phyloP scores from a whole-genome alignment of 2,113 vertebrate species.

The Rhinogobius similis region DNA sequence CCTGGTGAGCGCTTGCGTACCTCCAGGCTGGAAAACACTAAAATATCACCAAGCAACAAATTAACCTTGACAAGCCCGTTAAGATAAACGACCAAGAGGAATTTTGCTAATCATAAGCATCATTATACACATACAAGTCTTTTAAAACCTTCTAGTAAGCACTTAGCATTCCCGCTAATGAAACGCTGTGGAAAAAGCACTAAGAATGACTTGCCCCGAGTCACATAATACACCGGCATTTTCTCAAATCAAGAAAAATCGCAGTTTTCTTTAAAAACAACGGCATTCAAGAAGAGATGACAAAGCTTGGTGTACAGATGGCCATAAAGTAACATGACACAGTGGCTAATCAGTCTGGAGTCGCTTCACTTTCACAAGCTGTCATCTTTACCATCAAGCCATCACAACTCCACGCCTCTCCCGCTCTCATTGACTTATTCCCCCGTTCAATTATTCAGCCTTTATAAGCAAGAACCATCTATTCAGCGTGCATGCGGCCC shows the following conservation, averaged over 20 bases:
- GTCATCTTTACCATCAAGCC: conserved; percentile 62
- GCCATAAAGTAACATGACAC: conserved; percentile 48
- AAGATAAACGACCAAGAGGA: too few species aligned
- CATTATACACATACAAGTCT: not conserved
- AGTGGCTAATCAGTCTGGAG: conserved; percentile 63
- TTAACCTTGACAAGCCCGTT: too few species aligned
- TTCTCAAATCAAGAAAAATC: not conserved
- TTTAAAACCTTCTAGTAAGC: not conserved
- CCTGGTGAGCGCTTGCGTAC: not conserved
- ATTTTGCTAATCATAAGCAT: too few species aligned
- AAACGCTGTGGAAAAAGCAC: not conserved
- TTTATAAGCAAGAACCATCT: conserved; percentile 75
- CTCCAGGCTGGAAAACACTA: not conserved
- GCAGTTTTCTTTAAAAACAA: conserved; percentile 7
- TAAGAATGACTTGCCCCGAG: too few species aligned
- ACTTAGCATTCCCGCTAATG: not conserved
- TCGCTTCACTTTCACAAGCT: conserved; percentile 66
- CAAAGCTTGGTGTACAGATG: conserved; percentile 29
- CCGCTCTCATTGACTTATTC: conserved; percentile 66
- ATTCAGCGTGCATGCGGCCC: conserved; percentile 58
- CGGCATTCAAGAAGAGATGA: conserved; percentile 26
- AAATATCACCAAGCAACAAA: not conserved
- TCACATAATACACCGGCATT: not conserved
- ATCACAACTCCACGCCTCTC: conserved; percentile 62
- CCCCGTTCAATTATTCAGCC: conserved; percentile 76